A percentile compares a stretch with the other conserved stretches of the same genome.
phyloP scores from a whole-genome alignment of 2,888 invertebrate genomes.

The Hirudinaria manillensis region DNA sequence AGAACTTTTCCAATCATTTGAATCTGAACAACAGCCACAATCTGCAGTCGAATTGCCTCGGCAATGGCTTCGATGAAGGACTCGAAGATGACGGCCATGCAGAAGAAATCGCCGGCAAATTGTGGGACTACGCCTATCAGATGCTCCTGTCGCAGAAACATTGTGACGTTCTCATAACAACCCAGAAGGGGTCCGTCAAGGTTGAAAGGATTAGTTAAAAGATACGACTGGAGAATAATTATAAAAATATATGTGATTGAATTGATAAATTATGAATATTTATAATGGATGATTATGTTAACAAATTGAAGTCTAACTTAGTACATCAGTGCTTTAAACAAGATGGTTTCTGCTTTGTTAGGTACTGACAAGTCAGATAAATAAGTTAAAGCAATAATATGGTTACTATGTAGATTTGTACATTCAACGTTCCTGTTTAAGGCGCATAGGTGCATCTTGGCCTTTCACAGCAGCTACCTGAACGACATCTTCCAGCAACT shows the following conservation, averaged over 20 bases:
- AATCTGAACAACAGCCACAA: too few species aligned
- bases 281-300: too few species aligned
- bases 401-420: neutral
- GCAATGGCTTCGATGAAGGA: neutral
- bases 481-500: neutral
- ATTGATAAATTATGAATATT: too few species aligned
- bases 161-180: conserved; percentile 18
- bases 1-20: too few species aligned
- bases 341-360: neutral
- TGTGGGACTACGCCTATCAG: conserved; percentile 27
- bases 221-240: neutral
- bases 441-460: conserved; percentile 25
- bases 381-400: neutral
- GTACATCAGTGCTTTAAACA: neutral
- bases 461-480: conserved; percentile 28
- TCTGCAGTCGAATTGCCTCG: too few species aligned
- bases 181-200: conserved; percentile 26
- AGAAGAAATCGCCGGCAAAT: conserved; percentile 7
- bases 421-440: neutral
- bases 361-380: neutral
- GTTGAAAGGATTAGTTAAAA: neutral
- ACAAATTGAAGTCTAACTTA: neutral
- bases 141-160: conserved; percentile 24
- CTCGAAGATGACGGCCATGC: neutral
- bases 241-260: too few species aligned